Conservation (phyloP, 2,113 vertebrate species). For the Noctilio leporinus region DNA sequence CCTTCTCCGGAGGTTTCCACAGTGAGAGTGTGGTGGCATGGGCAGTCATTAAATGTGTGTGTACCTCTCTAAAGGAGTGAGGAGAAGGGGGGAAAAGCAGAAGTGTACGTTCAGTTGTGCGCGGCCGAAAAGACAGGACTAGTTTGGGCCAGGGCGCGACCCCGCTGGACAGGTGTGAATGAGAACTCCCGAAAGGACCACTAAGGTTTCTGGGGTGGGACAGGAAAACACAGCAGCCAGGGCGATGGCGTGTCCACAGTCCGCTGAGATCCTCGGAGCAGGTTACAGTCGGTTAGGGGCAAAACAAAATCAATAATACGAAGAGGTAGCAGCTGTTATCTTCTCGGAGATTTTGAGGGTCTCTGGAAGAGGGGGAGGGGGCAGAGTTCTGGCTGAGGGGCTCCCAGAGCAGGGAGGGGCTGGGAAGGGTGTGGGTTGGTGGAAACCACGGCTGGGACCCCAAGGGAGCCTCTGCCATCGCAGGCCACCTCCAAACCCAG, state of each 20-base stretch:
- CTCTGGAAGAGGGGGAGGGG: constrained; percentile 74
- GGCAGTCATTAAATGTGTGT: not conserved
- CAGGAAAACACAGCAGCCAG: constrained; percentile 74
- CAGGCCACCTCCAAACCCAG: constrained; percentile 68
- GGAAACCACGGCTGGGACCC: constrained; percentile 65
- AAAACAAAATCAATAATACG: constrained; percentile 86
- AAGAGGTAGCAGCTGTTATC: constrained; percentile 98
- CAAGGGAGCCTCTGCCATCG: constrained; percentile 55
- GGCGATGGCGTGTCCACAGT: constrained; percentile 73
- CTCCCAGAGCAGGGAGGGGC: not conserved
- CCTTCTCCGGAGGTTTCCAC: constrained; percentile 59
- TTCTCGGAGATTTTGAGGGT: constrained; percentile 79
- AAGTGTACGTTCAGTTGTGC: constrained; percentile 67
- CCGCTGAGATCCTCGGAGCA: constrained; percentile 70
- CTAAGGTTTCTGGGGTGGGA: constrained; percentile 70
- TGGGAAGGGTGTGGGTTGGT: constrained; percentile 61
- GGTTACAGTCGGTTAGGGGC: constrained; percentile 78
- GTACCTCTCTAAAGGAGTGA: constrained; percentile 6
- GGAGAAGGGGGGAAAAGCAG: not conserved
- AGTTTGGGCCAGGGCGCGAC: constrained; percentile 36
- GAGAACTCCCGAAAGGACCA: constrained; percentile 75
- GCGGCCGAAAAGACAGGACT: constrained; percentile 55
- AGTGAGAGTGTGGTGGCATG: constrained; percentile 46
- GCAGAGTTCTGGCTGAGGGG: constrained; percentile 60
- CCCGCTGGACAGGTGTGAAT: constrained; percentile 28